phyloP scores from a whole-genome alignment of 2,888 invertebrate species.

The Caprella mutica region DNA sequence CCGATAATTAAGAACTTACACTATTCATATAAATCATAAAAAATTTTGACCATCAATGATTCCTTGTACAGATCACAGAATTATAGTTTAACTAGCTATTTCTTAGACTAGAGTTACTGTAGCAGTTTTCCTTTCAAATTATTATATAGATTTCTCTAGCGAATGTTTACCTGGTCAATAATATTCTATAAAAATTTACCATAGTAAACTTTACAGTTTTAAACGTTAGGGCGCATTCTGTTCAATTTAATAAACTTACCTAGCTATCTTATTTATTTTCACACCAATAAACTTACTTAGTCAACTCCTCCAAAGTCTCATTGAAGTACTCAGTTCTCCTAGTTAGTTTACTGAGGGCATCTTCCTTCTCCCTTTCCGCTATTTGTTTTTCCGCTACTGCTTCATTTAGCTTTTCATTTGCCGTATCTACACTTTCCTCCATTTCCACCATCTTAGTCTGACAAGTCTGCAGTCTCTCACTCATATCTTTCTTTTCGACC shows the following conservation, averaged over 20 bases:
- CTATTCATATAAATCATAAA: no score
- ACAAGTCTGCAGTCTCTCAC: not conserved
- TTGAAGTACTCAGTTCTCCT: slow-evolving; percentile 28
- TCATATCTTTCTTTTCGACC: not conserved
- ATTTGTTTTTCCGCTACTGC: not conserved
- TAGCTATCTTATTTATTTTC: not conserved
- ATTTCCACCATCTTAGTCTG: not conserved
- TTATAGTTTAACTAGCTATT: no score
- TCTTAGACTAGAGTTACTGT: no score
- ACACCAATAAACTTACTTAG: slow-evolving; percentile 18
- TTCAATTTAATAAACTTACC: not conserved
- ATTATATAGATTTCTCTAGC: no score
- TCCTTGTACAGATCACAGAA: no score
- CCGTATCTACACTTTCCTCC: not conserved
- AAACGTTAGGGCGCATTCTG: no score
- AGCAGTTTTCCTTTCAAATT: no score
- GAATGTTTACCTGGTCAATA: no score
- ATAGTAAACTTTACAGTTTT: no score
- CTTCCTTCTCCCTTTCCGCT: slow-evolving; percentile 16
- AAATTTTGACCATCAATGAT: no score
- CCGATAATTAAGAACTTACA: no score
- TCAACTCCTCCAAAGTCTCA: slow-evolving; percentile 30
- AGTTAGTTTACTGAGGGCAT: slow-evolving; percentile 24
- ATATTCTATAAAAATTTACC: no score
- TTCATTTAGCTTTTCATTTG: not conserved